These are phyloP conservation scores for Epicauta chinensis DNA, from an alignment of 1,140 invertebrate genomes.

Conservation along the genomic window DNA sequence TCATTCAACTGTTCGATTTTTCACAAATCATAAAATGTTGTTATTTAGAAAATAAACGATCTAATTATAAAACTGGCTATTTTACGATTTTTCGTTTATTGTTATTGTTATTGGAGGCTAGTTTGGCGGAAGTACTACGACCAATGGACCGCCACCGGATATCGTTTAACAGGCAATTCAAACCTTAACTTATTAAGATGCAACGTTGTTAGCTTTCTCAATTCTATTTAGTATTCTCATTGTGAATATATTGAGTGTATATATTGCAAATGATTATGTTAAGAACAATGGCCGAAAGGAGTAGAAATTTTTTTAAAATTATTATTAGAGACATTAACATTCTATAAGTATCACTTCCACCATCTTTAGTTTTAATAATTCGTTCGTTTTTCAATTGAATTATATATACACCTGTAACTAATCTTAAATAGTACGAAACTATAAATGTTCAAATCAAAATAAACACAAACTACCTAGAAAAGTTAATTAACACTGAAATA, in stretches of 20 bases:
- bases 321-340: conserved; percentile 6
- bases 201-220: conserved; percentile 10
- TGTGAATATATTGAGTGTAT: conserved; percentile 8
- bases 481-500: too few relatives aligned
- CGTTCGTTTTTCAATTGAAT: conserved; percentile 9
- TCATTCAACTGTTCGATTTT: too few relatives aligned
- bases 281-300: conserved; percentile 11
- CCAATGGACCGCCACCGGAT: conserved; percentile 9
- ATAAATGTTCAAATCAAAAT: too few relatives aligned
- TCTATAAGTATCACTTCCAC: not conserved
- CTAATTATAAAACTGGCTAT: too few relatives aligned
- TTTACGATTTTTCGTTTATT: too few relatives aligned
- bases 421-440: not conserved
- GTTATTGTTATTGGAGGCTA: too few relatives aligned
- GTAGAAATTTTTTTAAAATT: conserved; percentile 1
- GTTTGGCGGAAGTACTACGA: too few relatives aligned
- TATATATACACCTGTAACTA: conserved; percentile 5
- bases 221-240: conserved; percentile 15
- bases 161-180: conserved; percentile 17
- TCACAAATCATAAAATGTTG: too few relatives aligned
- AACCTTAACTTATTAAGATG: conserved; percentile 18
- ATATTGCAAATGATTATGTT: conserved; percentile 18
- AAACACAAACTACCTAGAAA: too few relatives aligned
- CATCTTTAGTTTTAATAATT: conserved; percentile 6
- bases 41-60: too few relatives aligned